Evolutionary conservation across 2,888 invertebrate genomes (phyloP).

Genomic region (Sesia apiformis): DNA sequence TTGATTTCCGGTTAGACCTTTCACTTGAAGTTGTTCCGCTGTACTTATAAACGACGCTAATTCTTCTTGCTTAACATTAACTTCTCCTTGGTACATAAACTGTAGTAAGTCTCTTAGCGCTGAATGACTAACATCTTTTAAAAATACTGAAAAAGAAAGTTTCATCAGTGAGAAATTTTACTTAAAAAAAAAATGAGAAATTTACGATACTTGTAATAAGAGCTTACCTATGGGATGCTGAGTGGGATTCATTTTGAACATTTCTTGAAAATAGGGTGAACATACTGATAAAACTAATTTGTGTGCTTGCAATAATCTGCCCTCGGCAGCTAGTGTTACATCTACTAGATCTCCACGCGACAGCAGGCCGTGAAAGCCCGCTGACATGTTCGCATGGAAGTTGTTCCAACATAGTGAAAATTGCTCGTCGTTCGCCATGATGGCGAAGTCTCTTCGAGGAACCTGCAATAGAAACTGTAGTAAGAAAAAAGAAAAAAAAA

Average conservation of each 20-base stretch:
- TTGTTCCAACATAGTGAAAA: conserved; percentile 85
- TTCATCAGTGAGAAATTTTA: conserved; percentile 1
- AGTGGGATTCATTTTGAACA: conserved; percentile 81
- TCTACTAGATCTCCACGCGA: conserved; percentile 81
- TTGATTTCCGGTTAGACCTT: conserved; percentile 80
- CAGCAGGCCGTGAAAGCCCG: conserved; percentile 81
- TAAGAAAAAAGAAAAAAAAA: background rate
- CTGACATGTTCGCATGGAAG: conserved; percentile 82
- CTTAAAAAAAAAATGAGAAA: background rate
- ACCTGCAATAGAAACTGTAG: conserved; percentile 30
- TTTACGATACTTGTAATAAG: background rate
- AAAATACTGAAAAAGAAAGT: conserved; percentile 72
- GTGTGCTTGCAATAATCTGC: conserved; percentile 81
- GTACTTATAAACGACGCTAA: conserved; percentile 82
- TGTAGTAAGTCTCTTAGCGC: conserved; percentile 81
- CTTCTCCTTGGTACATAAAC: conserved; percentile 83
- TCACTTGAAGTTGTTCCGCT: conserved; percentile 81
- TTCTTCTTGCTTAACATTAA: conserved; percentile 82
- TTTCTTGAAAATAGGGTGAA: conserved; percentile 82
- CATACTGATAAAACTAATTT: conserved; percentile 82
- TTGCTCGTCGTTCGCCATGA: conserved; percentile 83
- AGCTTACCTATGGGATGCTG: conserved; percentile 79
- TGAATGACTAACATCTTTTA: conserved; percentile 81
- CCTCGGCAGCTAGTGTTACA: conserved; percentile 81
- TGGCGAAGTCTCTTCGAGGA: conserved; percentile 59